Conservation (phyloP, 2,113 vertebrate species). For the Nansenia antarctica region DNA sequence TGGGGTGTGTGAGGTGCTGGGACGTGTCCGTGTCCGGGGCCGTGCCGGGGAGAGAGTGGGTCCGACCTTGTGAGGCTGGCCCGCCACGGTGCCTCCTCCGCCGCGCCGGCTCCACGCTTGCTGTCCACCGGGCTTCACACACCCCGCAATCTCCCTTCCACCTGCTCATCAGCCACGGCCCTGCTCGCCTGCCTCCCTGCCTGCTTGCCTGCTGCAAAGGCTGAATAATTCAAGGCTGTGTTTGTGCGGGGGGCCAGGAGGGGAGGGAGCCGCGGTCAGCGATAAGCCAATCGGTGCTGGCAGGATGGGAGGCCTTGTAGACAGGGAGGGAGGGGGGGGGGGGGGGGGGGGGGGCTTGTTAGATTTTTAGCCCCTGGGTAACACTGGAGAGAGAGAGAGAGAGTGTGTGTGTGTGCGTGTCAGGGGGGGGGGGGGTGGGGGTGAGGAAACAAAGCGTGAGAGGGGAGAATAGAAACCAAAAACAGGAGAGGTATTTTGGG, state of each 20-base stretch:
- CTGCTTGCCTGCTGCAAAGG: slow-evolving; percentile 39
- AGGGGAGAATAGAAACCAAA: slow-evolving; percentile 13
- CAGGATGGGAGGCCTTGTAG: slow-evolving; percentile 62
- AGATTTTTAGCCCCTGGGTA: slow-evolving; percentile 61
- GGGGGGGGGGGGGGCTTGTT: slow-evolving; percentile 50
- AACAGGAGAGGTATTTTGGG: slow-evolving; percentile 25
- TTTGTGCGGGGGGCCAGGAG: slow-evolving; percentile 36
- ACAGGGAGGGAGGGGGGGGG: slow-evolving; percentile 40
- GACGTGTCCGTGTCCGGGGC: slow-evolving; percentile 15
- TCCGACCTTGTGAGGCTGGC: slow-evolving; percentile 48
- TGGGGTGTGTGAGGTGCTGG: slow-evolving; percentile 31
- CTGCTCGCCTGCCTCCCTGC: slow-evolving; percentile 19
- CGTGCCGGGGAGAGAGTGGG: slow-evolving; percentile 20
- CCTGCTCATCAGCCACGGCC: slow-evolving; percentile 49
- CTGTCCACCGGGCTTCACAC: slow-evolving; percentile 31
- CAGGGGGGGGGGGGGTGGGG: slow-evolving; percentile 10
- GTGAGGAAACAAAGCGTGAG: background rate
- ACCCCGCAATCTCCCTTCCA: slow-evolving; percentile 47
- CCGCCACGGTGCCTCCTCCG: slow-evolving; percentile 21
- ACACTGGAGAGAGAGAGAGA: background rate
- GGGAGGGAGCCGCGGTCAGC: slow-evolving; percentile 46
- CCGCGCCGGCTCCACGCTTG: slow-evolving; percentile 3
- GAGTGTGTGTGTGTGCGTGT: slow-evolving; percentile 17
- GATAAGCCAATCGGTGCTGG: slow-evolving; percentile 64
- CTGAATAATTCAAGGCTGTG: slow-evolving; percentile 68